A percentile compares a stretch with the other conserved stretches of the same genome.
These are phyloP conservation scores for Mesocentrotus franciscanus DNA, from an alignment of 53 echinoderm and acorn worm species.

Conservation along the genomic window DNA sequence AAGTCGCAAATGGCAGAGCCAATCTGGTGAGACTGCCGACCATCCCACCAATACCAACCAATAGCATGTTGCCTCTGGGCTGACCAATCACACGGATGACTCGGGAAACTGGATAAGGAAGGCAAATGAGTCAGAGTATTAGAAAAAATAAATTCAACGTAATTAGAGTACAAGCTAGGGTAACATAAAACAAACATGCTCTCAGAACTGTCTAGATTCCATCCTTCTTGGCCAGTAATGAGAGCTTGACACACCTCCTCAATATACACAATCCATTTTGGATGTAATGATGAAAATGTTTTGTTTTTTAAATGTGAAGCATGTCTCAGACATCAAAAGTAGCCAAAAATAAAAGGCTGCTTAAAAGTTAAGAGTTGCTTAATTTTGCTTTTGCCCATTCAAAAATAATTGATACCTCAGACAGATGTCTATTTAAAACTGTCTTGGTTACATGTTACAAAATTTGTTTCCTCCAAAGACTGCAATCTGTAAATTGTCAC, in stretches of 20 bases:
- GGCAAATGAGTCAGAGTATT: too few species aligned
- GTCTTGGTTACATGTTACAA: not conserved
- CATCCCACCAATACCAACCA: slow-evolving; percentile 96
- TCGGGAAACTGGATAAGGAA: slow-evolving; percentile 75
- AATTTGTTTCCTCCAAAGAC: not conserved
- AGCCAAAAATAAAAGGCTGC: too few species aligned
- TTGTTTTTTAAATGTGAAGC: not conserved
- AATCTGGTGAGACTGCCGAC: slow-evolving; percentile 92
- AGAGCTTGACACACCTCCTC: too few species aligned
- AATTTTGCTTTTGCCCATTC: not conserved
- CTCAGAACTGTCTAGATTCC: too few species aligned
- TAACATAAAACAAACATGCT: too few species aligned
- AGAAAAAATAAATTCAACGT: too few species aligned
- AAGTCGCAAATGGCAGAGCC: slow-evolving; percentile 89
- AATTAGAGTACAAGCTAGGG: too few species aligned
- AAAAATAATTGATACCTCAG: not conserved
- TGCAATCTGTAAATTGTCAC: not conserved
- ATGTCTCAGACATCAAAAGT: not conserved
- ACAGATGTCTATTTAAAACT: not conserved
- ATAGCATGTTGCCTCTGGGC: slow-evolving; percentile 94
- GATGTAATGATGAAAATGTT: too few species aligned
- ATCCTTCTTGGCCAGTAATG: too few species aligned
- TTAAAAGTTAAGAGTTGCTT: not conserved
- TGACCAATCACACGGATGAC: slow-evolving; percentile 96
- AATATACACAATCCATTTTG: too few species aligned